These are phyloP conservation scores for Aradophagus sp. DNA, from an alignment of 1,140 invertebrate genomes.

Conservation along the genomic window DNA sequence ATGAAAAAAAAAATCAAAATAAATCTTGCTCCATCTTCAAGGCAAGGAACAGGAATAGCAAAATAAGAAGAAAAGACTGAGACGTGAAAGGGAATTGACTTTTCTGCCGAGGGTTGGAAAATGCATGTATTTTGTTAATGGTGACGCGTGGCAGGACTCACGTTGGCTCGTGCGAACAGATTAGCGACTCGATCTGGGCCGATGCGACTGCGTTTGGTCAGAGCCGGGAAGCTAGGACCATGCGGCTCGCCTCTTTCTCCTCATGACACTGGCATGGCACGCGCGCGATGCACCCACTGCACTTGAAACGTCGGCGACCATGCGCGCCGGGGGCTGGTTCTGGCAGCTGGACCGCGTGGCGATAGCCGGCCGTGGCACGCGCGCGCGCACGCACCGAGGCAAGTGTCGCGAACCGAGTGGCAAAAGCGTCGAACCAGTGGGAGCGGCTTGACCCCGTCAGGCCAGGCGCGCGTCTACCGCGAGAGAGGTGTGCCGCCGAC, in stretches of 20 bases:
- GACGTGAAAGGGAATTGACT: too few relatives aligned
- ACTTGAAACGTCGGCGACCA: slow-evolving; percentile 56
- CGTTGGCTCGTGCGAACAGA: slow-evolving; percentile 7
- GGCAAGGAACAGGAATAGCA: too few relatives aligned
- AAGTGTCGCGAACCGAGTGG: neutral
- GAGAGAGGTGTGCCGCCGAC: slow-evolving; percentile 53
- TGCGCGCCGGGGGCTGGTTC: slow-evolving; percentile 53
- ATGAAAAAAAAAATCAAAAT: too few relatives aligned
- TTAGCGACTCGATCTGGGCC: neutral
- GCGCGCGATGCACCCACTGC: slow-evolving; percentile 61
- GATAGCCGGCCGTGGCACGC: too few relatives aligned
- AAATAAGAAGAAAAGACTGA: too few relatives aligned
- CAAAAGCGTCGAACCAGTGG: slow-evolving; percentile 23
- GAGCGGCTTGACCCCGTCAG: slow-evolving; percentile 50
- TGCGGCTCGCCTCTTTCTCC: slow-evolving; percentile 42
- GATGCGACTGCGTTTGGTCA: too few relatives aligned
- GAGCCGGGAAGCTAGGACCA: slow-evolving; percentile 32
- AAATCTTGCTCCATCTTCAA: too few relatives aligned
- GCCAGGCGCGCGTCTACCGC: slow-evolving; percentile 37
- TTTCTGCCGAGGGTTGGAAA: too few relatives aligned
- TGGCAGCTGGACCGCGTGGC: slow-evolving; percentile 38
- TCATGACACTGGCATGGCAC: slow-evolving; percentile 59
- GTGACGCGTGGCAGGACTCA: too few relatives aligned
- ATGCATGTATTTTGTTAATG: too few relatives aligned
- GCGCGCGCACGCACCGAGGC: neutral